Base-by-base conservation (phyloP, 2,797 vertebrate species). In the Erethizon dorsatum region DNA sequence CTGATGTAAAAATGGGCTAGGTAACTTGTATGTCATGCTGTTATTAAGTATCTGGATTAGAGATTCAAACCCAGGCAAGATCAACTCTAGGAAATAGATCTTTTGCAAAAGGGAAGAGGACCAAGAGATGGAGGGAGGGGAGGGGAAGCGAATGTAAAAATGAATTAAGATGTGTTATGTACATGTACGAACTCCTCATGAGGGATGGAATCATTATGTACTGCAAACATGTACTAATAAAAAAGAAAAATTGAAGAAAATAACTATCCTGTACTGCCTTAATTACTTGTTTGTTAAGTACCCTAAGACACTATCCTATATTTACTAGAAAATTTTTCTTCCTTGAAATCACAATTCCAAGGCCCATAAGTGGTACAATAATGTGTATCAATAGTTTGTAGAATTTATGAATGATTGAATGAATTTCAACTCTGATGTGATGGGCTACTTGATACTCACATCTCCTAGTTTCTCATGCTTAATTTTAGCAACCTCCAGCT, bases 1-100 rank as follows among this genome's bases (percentile, higher is more conserved):
- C 78, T 31, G 86, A 92, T 20, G 57, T 56, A 94, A 78, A 85
- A 80, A 65, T 61, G 52, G 37, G 61, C 73, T 91, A 63, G 86
- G 5, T 63, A 75, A 84, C 20, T 37, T 86, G 9, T 75, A 79
- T 95, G 33, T 85, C 69, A 28, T 59, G 80, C 52, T 80, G 50
- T 41, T 88, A 71, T 47, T 41, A 89, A 93, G 24, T 91, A 65
- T 71, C 79, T 83, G 45, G 18, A 83, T 85, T 80, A 61, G 52
- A 77, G 45, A 90, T 82, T 90, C 52, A 69, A 88, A 87, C 13
- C 37, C 18, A 91, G 77, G 71, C 45, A 75, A 14, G 56, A 37
- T 78, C 37, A 83, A 78, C 37, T 90, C 94, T 78, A 73, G 37
- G 41, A 26, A 45, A 73, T 45, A n/a, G 33, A 73, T 26, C 41